Conservation (phyloP, 1,140 invertebrate species). For the Samia ricini region DNA sequence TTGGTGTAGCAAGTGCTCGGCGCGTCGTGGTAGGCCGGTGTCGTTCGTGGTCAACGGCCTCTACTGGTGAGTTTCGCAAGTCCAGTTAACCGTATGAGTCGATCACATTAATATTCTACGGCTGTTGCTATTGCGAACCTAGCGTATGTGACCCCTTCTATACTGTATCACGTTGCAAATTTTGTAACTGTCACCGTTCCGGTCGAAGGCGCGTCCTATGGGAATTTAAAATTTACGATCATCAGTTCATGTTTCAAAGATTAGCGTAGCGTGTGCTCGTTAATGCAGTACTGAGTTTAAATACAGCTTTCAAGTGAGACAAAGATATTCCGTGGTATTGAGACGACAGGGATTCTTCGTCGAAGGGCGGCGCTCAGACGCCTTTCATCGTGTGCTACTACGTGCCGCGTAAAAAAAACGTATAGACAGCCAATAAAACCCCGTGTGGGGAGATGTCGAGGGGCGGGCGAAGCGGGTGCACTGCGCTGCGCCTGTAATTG, state of each 20-base stretch:
- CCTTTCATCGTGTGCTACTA: constrained; percentile 69
- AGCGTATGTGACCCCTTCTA: constrained; percentile 36
- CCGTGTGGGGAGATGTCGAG: constrained; percentile 66
- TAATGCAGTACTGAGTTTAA: constrained; percentile 3
- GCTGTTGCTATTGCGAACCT: constrained; percentile 56
- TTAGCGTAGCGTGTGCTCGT: not conserved
- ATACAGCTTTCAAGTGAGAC: constrained; percentile 41
- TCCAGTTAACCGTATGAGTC: constrained; percentile 66
- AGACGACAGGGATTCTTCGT: constrained; percentile 59
- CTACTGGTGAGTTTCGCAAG: constrained; percentile 66
- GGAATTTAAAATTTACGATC: constrained; percentile 2
- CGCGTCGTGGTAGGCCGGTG: constrained; percentile 30
- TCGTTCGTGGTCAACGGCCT: constrained; percentile 62
- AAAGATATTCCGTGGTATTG: constrained; percentile 60
- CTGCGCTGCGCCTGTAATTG: constrained; percentile 50
- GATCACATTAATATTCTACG: constrained; percentile 67
- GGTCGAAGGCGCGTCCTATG: not conserved
- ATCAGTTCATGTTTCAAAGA: not conserved
- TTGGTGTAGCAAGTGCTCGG: constrained; percentile 21
- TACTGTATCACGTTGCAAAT: constrained; percentile 12
- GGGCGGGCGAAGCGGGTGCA: constrained; percentile 66
- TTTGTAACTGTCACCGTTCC: constrained; percentile 13
- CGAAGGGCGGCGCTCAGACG: constrained; percentile 60
- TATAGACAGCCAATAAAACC: constrained; percentile 73
- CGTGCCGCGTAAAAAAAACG: constrained; percentile 64